Conservation (phyloP, 2,888 invertebrate genomes). For the Lasioglossum pauxillum region DNA sequence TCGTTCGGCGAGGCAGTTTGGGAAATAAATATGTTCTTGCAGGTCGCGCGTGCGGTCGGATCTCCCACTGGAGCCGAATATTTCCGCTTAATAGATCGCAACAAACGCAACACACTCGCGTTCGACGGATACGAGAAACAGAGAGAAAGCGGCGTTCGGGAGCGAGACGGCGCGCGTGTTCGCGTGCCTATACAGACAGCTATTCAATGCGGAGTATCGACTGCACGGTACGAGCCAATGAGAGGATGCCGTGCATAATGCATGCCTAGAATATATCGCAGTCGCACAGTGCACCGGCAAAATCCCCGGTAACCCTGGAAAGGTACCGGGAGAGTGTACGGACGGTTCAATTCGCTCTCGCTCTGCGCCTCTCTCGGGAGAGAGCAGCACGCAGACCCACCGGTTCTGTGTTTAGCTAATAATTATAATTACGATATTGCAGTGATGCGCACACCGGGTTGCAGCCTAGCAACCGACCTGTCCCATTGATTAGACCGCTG, state of each 20-base stretch:
- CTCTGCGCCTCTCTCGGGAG: not conserved
- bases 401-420: constrained; percentile 73
- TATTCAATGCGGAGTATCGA: constrained; percentile 77
- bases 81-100: constrained; percentile 78
- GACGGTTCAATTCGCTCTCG: not conserved
- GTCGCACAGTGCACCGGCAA: constrained; percentile 64
- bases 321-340: constrained; percentile 22
- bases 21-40: constrained; percentile 26
- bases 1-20: not conserved
- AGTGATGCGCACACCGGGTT: constrained; percentile 59
- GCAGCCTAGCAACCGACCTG: constrained; percentile 65
- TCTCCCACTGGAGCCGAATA: constrained; percentile 65
- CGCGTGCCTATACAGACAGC: constrained; percentile 68
- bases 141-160: not conserved
- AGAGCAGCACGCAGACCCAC: constrained; percentile 26
- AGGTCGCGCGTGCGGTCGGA: constrained; percentile 10
- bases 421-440: constrained; percentile 77
- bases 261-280: constrained; percentile 75
- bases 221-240: constrained; percentile 75
- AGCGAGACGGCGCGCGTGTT: constrained; percentile 28
- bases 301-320: constrained; percentile 57
- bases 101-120: constrained; percentile 71
- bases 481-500: constrained; percentile 73
- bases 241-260: constrained; percentile 78
- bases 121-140: not conserved